Evolutionary conservation across 35 echinoderm and acorn worm genomes (phyloP).

Genomic region (Hemicentrotus pulcherrimus): DNA sequence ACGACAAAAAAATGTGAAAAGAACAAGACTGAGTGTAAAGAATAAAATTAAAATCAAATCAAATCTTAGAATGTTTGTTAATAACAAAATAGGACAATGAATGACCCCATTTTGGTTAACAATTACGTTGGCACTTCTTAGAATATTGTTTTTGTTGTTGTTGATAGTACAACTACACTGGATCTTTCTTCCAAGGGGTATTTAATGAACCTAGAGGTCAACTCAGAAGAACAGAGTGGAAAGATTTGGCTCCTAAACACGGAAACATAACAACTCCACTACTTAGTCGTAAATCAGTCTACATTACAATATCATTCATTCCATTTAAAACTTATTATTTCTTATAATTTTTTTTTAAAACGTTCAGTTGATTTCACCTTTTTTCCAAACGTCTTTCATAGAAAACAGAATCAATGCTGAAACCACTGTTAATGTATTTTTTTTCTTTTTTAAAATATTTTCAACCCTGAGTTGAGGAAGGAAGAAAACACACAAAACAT

Average conservation of each 20-base stretch:
- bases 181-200: conserved; percentile 8
- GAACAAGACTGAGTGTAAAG: not conserved
- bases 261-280: conserved; percentile 27
- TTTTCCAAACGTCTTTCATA: conserved; percentile 27
- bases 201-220: not conserved
- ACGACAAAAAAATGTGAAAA: not conserved
- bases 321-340: conserved; percentile 35
- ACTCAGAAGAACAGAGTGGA: conserved; percentile 5
- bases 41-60: conserved; percentile 25
- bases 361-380: conserved; percentile 27
- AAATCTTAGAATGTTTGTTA: not conserved
- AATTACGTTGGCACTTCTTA: conserved; percentile 48
- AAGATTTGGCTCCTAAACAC: not conserved
- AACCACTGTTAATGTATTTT: conserved; percentile 43
- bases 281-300: not conserved
- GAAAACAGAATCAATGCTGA: conserved; percentile 42
- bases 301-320: conserved; percentile 39
- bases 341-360: conserved; percentile 16
- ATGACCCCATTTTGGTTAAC: conserved; percentile 38
- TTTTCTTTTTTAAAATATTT: conserved; percentile 25
- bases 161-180: conserved; percentile 27
- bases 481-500: conserved; percentile 30
- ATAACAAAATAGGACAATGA: conserved; percentile 39
- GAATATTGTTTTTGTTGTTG: conserved; percentile 28
- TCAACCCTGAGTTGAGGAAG: conserved; percentile 45